Conservation (phyloP, 2,797 vertebrate species). For the Lycodopsis pacificus region DNA sequence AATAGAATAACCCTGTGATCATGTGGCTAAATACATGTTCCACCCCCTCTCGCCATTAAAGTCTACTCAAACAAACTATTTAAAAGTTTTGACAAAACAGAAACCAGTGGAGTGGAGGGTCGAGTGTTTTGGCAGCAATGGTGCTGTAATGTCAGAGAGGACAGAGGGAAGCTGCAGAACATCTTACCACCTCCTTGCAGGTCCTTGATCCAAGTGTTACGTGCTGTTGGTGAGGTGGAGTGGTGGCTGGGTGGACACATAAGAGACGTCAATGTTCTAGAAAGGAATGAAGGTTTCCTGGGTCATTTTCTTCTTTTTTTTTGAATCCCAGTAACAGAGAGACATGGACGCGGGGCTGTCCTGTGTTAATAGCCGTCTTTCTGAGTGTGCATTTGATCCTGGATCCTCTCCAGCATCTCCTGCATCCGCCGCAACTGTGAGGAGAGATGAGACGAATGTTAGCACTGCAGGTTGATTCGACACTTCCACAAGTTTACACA, state of each 20-base stretch:
- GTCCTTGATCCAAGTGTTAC: constrained; percentile 49
- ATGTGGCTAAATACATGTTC: constrained; percentile 45
- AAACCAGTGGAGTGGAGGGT: constrained; percentile 15
- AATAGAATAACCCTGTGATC: constrained; percentile 49
- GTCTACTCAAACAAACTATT: constrained; percentile 8
- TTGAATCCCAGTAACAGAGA: constrained; percentile 40
- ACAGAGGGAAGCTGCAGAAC: constrained; percentile 41
- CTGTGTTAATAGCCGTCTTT: constrained; percentile 82
- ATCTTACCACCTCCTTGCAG: constrained; percentile 47
- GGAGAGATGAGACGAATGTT: constrained; percentile 21
- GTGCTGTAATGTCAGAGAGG: constrained; percentile 27
- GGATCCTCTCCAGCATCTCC: constrained; percentile 87
- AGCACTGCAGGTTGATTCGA: background rate
- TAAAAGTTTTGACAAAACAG: constrained; percentile 11
- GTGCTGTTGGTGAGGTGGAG: constrained; percentile 57
- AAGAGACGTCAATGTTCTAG: constrained; percentile 48
- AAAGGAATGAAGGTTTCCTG: constrained; percentile 45
- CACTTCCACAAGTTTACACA: background rate
- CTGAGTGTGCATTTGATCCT: constrained; percentile 87
- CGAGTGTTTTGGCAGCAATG: constrained; percentile 33
- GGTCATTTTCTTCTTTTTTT: background rate
- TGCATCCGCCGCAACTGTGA: constrained; percentile 86
- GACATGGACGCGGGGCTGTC: constrained; percentile 20
- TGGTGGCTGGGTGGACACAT: constrained; percentile 31
- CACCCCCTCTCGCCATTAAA: background rate